These are phyloP conservation scores for Germaria angustata DNA, from an alignment of 2,888 invertebrate species.

Conservation along the genomic window DNA sequence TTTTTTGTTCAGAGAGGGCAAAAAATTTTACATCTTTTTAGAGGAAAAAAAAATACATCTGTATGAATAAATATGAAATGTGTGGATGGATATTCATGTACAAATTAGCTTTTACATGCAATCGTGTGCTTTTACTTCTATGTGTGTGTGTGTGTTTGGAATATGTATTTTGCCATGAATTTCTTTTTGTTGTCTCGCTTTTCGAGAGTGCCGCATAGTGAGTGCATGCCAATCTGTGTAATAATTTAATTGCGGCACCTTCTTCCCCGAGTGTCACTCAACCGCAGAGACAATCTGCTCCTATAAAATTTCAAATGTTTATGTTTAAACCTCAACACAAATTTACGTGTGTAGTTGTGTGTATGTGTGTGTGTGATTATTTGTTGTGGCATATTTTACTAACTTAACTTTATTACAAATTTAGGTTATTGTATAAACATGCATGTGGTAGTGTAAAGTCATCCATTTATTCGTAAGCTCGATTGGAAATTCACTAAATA, in stretches of 20 bases:
- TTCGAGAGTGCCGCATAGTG: constrained; percentile 39
- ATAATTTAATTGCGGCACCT: constrained; percentile 58
- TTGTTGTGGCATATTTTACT: constrained; percentile 7
- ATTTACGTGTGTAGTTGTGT: not conserved
- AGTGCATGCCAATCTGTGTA: constrained; percentile 59
- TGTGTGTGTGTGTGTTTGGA: not conserved
- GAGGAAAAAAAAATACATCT: too few relatives aligned
- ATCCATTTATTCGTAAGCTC: not conserved
- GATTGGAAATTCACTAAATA: not conserved
- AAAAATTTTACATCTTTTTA: too few relatives aligned
- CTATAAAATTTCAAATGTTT: not conserved
- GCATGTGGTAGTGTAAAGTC: not conserved
- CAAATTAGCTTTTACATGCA: not conserved
- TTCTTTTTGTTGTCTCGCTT: not conserved
- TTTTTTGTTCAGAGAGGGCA: too few relatives aligned
- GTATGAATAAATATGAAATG: too few relatives aligned
- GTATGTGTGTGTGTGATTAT: not conserved
- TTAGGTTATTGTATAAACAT: not conserved
- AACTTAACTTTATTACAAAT: constrained; percentile 11
- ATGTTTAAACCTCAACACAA: not conserved
- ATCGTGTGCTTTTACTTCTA: not conserved
- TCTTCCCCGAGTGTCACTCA: constrained; percentile 10
- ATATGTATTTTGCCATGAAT: not conserved
- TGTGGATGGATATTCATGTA: not conserved
- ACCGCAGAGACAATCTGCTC: not conserved